Conservation (phyloP, 2,888 invertebrate species). For the Ctena decussata region DNA sequence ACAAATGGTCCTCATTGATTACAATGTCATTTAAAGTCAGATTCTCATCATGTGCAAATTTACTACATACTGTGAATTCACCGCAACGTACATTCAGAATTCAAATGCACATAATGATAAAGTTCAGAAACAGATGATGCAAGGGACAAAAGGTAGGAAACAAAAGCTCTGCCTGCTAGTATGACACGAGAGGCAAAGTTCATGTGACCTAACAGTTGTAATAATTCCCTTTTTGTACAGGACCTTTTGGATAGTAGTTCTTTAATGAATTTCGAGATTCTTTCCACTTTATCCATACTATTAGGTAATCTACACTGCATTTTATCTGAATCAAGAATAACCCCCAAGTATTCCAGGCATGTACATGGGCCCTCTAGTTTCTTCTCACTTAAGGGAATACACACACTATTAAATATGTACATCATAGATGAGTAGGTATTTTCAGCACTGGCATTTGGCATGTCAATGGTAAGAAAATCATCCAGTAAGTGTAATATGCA, state of each 20-base stretch:
- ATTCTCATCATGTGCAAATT: not conserved
- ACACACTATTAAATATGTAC: not conserved
- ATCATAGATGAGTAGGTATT: not conserved
- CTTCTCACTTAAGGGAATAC: not conserved
- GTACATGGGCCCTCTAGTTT: not conserved
- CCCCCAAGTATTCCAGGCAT: too few relatives aligned
- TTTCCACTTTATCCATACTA: slow-evolving; percentile 38
- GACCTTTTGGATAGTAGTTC: not conserved
- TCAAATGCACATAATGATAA: slow-evolving; percentile 19
- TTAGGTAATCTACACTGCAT: slow-evolving; percentile 15
- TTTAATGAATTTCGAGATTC: slow-evolving; percentile 21
- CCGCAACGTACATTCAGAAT: slow-evolving; percentile 22
- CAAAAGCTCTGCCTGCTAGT: slow-evolving; percentile 35
- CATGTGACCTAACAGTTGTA: slow-evolving; percentile 39
- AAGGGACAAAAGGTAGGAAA: slow-evolving; percentile 24
- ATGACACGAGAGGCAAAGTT: too few relatives aligned
- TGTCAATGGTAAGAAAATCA: not conserved
- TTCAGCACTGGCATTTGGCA: not conserved
- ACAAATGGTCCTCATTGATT: not conserved
- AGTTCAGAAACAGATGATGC: slow-evolving; percentile 26
- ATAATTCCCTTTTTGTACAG: not conserved
- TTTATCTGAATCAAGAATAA: too few relatives aligned
- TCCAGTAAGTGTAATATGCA: not conserved
- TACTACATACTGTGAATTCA: slow-evolving; percentile 14
- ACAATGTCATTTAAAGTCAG: not conserved